Evolutionary conservation across 1,140 invertebrate species (phyloP).

Genomic region (Zophobas morio): DNA sequence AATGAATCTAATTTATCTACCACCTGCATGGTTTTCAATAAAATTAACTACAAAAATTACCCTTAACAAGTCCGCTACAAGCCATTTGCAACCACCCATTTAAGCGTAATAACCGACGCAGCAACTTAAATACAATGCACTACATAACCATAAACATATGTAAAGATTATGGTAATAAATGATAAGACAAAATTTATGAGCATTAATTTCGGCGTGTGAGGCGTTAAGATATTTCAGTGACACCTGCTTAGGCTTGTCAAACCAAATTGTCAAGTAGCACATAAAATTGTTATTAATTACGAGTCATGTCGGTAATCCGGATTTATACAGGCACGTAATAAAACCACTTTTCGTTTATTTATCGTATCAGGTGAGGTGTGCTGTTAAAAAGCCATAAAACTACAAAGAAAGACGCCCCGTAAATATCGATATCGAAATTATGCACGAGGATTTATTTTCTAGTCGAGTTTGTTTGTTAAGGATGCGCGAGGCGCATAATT

Average conservation of each 20-base stretch:
- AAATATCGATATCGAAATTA: background rate
- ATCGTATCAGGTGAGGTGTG: conserved; percentile 20
- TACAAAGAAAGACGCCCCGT: conserved; percentile 11
- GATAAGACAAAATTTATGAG: conserved; percentile 39
- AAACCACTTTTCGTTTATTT: conserved; percentile 18
- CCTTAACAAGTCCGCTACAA: background rate
- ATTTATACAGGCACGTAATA: conserved; percentile 25
- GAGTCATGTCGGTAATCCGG: conserved; percentile 40
- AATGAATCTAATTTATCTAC: no score
- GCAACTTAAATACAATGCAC: conserved; percentile 25
- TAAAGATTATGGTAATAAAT: conserved; percentile 46
- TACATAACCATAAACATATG: conserved; percentile 41
- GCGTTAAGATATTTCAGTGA: conserved; percentile 40
- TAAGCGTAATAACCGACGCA: conserved; percentile 3
- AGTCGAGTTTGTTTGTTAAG: background rate
- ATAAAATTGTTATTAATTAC: conserved; percentile 43
- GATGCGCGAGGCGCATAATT: conserved; percentile 10
- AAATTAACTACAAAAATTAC: no score
- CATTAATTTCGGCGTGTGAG: conserved; percentile 34
- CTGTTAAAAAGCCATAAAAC: conserved; percentile 31
- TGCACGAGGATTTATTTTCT: background rate
- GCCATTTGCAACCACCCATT: conserved; percentile 1
- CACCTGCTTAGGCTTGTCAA: conserved; percentile 47
- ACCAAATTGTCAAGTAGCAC: conserved; percentile 44
- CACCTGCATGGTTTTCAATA: no score